A percentile compares a stretch with the other conserved stretches of the same genome.
Conservation (phyloP, 2,797 vertebrate species). For the Syndactyla subalaris region DNA sequence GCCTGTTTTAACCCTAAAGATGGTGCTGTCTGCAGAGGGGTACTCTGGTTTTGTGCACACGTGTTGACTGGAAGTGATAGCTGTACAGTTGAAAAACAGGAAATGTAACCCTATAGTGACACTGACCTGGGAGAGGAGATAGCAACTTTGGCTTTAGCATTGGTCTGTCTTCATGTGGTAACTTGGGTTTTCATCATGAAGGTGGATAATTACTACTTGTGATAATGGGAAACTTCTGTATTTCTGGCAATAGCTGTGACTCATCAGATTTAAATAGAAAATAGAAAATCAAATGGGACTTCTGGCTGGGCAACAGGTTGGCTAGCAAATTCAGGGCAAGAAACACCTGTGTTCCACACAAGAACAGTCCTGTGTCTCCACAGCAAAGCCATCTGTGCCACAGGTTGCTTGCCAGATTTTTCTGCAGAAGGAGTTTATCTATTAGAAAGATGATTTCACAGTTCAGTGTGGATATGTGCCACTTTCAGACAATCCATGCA, state of each 20-base stretch:
- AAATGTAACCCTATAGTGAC: neutral
- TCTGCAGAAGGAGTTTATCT: conserved; percentile 50
- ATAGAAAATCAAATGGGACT: neutral
- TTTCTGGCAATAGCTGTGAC: neutral
- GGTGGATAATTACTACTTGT: neutral
- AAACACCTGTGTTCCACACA: conserved; percentile 51
- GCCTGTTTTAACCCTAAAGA: neutral
- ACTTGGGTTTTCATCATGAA: neutral
- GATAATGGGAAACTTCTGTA: neutral
- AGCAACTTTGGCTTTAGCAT: neutral
- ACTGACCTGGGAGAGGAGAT: neutral
- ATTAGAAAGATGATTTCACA: conserved; percentile 44
- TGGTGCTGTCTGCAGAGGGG: neutral
- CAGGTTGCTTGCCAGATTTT: conserved; percentile 59
- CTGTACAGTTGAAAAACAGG: neutral
- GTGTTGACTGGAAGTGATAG: neutral
- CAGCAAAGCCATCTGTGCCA: conserved; percentile 46
- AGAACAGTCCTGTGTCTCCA: neutral
- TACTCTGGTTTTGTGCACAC: neutral
- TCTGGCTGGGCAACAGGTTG: conserved; percentile 43
- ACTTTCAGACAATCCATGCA: conserved; percentile 51
- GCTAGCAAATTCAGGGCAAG: neutral
- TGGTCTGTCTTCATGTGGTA: neutral
- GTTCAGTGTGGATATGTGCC: conserved; percentile 28
- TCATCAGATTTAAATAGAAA: conserved; percentile 7